Conservation (phyloP, 1,140 invertebrate genomes). For the Polypedilum pembai region DNA sequence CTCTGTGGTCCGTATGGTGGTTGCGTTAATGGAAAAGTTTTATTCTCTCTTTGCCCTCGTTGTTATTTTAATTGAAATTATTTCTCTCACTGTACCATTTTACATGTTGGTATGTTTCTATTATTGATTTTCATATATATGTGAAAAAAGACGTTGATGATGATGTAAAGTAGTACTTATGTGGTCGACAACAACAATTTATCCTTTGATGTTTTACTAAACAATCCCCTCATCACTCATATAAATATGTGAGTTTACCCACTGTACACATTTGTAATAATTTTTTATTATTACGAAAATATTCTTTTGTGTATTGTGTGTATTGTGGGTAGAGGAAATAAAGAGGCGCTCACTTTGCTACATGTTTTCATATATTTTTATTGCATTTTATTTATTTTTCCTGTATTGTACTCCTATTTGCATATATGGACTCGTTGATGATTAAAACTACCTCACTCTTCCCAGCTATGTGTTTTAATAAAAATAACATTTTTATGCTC, state of each 20-base stretch:
- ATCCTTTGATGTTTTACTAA: too few relatives aligned
- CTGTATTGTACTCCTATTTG: neutral
- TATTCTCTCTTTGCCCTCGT: neutral
- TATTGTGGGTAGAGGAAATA: too few relatives aligned
- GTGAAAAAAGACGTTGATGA: neutral
- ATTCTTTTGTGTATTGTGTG: too few relatives aligned
- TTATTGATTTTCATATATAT: neutral
- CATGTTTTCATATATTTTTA: neutral
- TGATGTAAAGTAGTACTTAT: neutral
- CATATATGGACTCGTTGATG: neutral
- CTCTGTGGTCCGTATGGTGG: slow-evolving; percentile 4
- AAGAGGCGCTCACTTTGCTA: neutral
- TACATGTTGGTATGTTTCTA: neutral
- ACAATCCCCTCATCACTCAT: too few relatives aligned
- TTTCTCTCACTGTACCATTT: neutral
- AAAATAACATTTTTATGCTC: too few relatives aligned
- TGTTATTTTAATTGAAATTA: neutral
- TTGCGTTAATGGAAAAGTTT: slow-evolving; percentile 7
- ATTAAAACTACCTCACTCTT: neutral
- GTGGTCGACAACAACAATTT: neutral
- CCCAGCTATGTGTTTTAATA: too few relatives aligned
- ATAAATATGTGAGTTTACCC: too few relatives aligned
- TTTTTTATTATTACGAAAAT: too few relatives aligned
- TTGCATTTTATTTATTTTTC: slow-evolving; percentile 14
- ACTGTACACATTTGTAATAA: too few relatives aligned